These are phyloP conservation scores for Kryptolebias ocellatus DNA, from an alignment of 2,797 vertebrate species.

Conservation along the genomic window DNA sequence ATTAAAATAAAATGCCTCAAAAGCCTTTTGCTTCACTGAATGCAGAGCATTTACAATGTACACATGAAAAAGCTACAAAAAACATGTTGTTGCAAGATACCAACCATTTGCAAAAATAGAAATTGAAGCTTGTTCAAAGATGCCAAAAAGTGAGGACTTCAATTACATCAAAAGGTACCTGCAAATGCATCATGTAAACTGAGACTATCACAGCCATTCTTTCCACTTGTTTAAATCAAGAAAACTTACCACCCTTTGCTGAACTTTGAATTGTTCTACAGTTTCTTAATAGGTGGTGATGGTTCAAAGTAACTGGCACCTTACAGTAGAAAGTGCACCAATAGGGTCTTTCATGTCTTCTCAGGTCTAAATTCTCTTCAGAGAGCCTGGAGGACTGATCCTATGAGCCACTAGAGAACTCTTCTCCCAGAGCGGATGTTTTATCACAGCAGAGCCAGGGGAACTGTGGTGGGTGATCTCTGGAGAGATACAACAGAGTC, in stretches of 20 bases:
- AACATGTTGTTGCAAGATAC: neutral
- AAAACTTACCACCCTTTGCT: slow-evolving; percentile 23
- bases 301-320: slow-evolving; percentile 33
- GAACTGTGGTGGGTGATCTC: slow-evolving; percentile 37
- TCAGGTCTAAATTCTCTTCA: slow-evolving; percentile 31
- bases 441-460: slow-evolving; percentile 50
- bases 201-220: slow-evolving; percentile 58
- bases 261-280: slow-evolving; percentile 25
- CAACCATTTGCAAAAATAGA: slow-evolving; percentile 38
- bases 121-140: slow-evolving; percentile 18
- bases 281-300: slow-evolving; percentile 33
- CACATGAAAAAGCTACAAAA: slow-evolving; percentile 8
- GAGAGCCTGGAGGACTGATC: slow-evolving; percentile 57
- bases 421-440: slow-evolving; percentile 44
- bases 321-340: slow-evolving; percentile 27
- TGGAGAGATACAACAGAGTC: slow-evolving; percentile 30
- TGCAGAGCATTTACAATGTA: slow-evolving; percentile 44
- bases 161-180: slow-evolving; percentile 11
- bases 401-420: slow-evolving; percentile 47
- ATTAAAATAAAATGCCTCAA: slow-evolving; percentile 63
- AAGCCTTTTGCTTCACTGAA: slow-evolving; percentile 56
- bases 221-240: slow-evolving; percentile 21
- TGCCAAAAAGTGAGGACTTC: slow-evolving; percentile 23
- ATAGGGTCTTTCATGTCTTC: slow-evolving; percentile 10
- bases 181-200: slow-evolving; percentile 35